Evolutionary conservation across 2,888 invertebrate species (phyloP).

Genomic region (Parthenolecanium corni): DNA sequence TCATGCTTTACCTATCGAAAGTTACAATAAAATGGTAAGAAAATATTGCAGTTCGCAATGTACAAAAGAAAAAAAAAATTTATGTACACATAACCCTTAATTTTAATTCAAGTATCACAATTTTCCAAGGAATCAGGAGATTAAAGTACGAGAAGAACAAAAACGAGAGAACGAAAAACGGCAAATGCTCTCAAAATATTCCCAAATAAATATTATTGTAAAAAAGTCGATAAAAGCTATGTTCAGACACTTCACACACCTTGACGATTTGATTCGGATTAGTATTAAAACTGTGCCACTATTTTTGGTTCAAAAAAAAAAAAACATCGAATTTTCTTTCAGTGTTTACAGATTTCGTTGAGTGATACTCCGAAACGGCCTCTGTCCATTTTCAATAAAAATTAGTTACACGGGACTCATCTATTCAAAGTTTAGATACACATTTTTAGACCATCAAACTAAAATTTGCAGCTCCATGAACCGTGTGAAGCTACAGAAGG

Average conservation of each 20-base stretch:
- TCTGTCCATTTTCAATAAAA: no score
- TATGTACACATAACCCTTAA: constrained; percentile 20
- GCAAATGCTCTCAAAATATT: background rate
- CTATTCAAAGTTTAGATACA: no score
- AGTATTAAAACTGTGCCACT: background rate
- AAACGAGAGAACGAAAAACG: background rate
- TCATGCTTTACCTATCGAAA: constrained; percentile 11
- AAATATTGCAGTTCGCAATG: background rate
- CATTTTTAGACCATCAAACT: no score
- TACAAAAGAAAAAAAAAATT: constrained; percentile 8
- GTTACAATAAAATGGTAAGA: constrained; percentile 12
- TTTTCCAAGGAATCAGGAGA: constrained; percentile 17
- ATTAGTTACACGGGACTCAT: no score
- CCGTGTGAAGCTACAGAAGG: no score
- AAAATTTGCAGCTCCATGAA: no score
- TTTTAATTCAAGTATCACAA: constrained; percentile 21
- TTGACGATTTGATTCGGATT: background rate
- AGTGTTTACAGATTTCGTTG: no score
- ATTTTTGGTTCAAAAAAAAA: background rate
- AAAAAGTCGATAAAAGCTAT: no score
- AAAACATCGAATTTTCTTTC: no score
- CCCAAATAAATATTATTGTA: no score
- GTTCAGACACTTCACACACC: background rate
- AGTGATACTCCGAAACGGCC: no score
- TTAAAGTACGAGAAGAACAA: background rate